Base-by-base conservation (phyloP, 2,797 vertebrate genomes). In the Neosilurus hyrtlii region DNA sequence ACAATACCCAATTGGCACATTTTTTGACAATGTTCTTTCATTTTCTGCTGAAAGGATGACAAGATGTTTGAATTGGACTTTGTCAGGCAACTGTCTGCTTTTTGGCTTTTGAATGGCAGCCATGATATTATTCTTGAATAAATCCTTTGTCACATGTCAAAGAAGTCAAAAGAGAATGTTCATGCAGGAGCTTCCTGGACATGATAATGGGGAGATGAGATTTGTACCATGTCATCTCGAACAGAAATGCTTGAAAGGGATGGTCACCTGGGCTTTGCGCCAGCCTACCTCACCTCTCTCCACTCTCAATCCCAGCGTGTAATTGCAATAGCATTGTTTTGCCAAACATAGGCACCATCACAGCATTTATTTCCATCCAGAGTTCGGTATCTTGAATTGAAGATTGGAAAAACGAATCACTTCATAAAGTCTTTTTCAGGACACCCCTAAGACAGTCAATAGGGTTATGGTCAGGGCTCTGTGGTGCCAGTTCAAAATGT, bases 61-160 rank as follows among this genome's bases (percentile, higher is more conserved):
- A 84, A 43, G 54, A 67, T 74, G 68, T 75, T 72, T 74, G 54
- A 73, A 85, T 80, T 83, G 83, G 77, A 77, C 73, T 72, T 43
- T 77, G 80, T 83, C 84, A 81, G 71, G 65, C 79, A 82, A 70
- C 65, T 77, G 54, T 85, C 82, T 81, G n/a, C 77, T 80, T 67
- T 61, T 72, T 78, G 61, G 72, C 35, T 67, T 84, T 80, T 81
- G 75, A 86, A 63, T 87, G 85, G 81, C 87, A 88, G 78, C 30
- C 54, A 61, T 81, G 76, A 83, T 80, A 81, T 86, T 74, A 82
- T 15, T 61, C 59, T 57, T 71, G 76, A 85, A 79, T 75, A 86
- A 85, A 82, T 71, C 74, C 57, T 54, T 85, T 37, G 49, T 84
- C 61, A 59, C 68, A 84, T 56, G 72, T 75, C 83, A 81, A 79